Conservation (phyloP, 2,113 vertebrate genomes). For the Takifugu flavidus region DNA sequence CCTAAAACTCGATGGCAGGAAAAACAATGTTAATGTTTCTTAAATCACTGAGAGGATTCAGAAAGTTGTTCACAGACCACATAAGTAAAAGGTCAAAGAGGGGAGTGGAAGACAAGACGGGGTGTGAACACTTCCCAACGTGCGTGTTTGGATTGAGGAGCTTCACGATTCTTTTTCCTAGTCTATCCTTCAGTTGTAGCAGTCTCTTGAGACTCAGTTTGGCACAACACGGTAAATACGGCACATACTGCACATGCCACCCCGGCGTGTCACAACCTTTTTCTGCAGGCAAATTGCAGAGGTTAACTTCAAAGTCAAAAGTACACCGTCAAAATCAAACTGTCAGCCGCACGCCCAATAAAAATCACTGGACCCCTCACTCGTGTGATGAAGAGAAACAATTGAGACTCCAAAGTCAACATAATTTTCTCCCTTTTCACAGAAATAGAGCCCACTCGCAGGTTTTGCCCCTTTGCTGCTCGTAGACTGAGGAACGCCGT, state of each 20-base stretch:
- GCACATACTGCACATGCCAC: slow-evolving; percentile 60
- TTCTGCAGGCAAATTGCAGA: slow-evolving; percentile 61
- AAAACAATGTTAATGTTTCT: slow-evolving; percentile 34
- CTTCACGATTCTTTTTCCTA: slow-evolving; percentile 37
- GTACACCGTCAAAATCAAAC: slow-evolving; percentile 68
- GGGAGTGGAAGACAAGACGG: slow-evolving; percentile 28
- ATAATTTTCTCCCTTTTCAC: slow-evolving; percentile 61
- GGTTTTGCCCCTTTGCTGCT: slow-evolving; percentile 64
- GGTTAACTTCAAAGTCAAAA: slow-evolving; percentile 75
- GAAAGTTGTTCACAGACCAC: slow-evolving; percentile 23
- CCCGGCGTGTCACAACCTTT: slow-evolving; percentile 51
- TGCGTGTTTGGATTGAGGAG: slow-evolving; percentile 18
- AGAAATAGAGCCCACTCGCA: slow-evolving; percentile 50
- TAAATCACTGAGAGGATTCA: slow-evolving; percentile 25
- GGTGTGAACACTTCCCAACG: slow-evolving; percentile 30
- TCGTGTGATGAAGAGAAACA: slow-evolving; percentile 79
- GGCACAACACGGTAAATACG: slow-evolving; percentile 32
- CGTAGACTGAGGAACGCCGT: slow-evolving; percentile 55
- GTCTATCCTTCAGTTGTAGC: slow-evolving; percentile 25
- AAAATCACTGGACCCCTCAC: slow-evolving; percentile 74
- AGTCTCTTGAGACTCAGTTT: slow-evolving; percentile 30
- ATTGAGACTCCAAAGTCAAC: slow-evolving; percentile 79
- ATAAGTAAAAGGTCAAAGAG: slow-evolving; percentile 37
- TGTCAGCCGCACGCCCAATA: slow-evolving; percentile 71
- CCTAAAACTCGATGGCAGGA: slow-evolving; percentile 34